Evolutionary conservation across 2,888 invertebrate species (phyloP).

Genomic region (Protophormia terraenovae): DNA sequence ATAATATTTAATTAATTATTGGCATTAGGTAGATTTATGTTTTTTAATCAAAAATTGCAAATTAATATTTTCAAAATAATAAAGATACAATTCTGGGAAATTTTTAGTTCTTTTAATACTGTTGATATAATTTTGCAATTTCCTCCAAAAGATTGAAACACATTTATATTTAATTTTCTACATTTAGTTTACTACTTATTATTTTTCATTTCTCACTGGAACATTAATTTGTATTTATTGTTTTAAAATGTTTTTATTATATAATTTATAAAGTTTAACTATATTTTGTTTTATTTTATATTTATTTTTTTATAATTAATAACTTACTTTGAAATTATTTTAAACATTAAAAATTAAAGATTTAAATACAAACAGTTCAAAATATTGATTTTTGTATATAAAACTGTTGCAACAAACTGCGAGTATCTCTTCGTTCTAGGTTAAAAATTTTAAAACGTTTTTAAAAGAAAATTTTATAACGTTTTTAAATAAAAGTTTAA

Average conservation of each 20-base stretch:
- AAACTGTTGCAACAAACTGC: constrained; percentile 41
- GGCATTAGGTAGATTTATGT: no score
- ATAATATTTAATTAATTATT: no score
- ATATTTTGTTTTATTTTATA: background rate
- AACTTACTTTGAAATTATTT: constrained; percentile 10
- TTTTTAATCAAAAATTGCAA: no score
- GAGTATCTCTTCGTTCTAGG: constrained; percentile 30
- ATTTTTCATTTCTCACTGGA: constrained; percentile 18
- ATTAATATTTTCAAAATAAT: no score
- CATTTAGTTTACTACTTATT: background rate
- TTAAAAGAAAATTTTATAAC: background rate
- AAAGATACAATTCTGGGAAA: no score
- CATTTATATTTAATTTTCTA: background rate
- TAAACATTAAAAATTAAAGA: background rate
- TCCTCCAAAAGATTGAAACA: background rate
- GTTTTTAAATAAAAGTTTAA: background rate
- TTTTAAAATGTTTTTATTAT: constrained; percentile 6
- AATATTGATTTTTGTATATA: background rate
- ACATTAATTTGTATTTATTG: constrained; percentile 29
- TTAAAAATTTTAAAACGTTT: background rate
- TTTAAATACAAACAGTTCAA: constrained; percentile 29
- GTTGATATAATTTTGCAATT: no score
- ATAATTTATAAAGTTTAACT: constrained; percentile 30
- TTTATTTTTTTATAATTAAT: background rate
- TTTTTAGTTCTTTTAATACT: background rate